Conservation (phyloP, 1,140 invertebrate genomes). For the Brachionus paranguensis region DNA sequence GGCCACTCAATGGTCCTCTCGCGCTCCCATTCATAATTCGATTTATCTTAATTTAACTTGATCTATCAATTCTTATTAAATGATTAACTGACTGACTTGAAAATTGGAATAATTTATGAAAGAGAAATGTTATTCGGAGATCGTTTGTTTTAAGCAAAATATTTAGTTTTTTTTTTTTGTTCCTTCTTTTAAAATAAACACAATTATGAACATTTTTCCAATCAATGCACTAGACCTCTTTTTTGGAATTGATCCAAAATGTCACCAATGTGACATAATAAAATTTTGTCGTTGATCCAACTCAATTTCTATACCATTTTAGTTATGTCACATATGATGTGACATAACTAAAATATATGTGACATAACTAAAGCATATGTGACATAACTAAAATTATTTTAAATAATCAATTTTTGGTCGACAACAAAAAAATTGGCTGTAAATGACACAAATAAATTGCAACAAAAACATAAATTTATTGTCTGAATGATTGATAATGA, state of each 20-base stretch:
- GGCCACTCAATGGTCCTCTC: background rate
- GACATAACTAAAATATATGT: background rate
- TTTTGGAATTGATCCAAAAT: background rate
- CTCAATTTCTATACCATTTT: background rate
- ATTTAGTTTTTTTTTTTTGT: background rate
- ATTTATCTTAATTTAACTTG: background rate
- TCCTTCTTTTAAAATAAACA: background rate
- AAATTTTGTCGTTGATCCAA: too few relatives aligned
- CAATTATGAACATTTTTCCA: background rate
- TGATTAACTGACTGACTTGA: background rate
- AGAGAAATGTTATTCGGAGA: background rate
- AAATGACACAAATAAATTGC: background rate
- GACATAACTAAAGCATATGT: background rate
- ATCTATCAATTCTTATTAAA: background rate
- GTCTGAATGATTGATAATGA: background rate
- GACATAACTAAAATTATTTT: background rate
- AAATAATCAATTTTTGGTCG: background rate
- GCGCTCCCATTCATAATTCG: background rate
- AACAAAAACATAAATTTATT: background rate
- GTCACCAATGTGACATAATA: too few relatives aligned
- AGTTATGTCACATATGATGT: background rate
- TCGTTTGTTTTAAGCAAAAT: background rate
- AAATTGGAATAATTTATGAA: slow-evolving; percentile 35
- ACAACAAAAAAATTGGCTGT: background rate
- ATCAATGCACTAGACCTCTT: background rate